These are phyloP conservation scores for Drosophila dives DNA, from an alignment of 2,888 invertebrate species.

Conservation along the genomic window DNA sequence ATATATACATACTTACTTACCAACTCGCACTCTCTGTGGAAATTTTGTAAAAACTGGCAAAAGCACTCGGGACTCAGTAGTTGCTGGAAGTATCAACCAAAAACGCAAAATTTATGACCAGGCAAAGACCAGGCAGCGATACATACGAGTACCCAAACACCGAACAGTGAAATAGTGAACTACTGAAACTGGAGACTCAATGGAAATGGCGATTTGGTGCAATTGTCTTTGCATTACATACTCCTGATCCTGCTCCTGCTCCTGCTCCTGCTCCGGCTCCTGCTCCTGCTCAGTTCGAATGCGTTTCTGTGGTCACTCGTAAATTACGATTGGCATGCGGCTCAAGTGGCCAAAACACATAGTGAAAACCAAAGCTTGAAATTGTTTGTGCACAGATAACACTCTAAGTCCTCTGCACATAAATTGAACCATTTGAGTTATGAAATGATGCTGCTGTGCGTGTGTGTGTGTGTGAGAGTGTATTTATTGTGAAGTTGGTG, in stretches of 20 bases:
- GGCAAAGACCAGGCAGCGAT: slow-evolving; percentile 42
- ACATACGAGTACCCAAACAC: slow-evolving; percentile 11
- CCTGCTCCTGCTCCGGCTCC: no score
- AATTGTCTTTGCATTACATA: slow-evolving; percentile 66
- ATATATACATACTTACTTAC: background rate
- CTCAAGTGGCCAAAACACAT: slow-evolving; percentile 52
- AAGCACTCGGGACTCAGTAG: slow-evolving; percentile 35
- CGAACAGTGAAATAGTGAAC: slow-evolving; percentile 19
- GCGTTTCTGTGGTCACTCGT: slow-evolving; percentile 60
- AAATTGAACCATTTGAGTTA: slow-evolving; percentile 71
- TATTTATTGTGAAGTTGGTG: slow-evolving; percentile 23
- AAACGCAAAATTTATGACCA: slow-evolving; percentile 71
- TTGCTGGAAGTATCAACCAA: slow-evolving; percentile 52
- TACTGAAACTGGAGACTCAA: slow-evolving; percentile 18
- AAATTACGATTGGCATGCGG: slow-evolving; percentile 71
- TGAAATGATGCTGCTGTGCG: slow-evolving; percentile 33
- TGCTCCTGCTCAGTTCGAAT: slow-evolving; percentile 18
- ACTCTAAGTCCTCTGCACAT: slow-evolving; percentile 29
- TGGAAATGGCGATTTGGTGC: slow-evolving; percentile 36
- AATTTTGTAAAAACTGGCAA: slow-evolving; percentile 39
- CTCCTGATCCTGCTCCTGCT: background rate
- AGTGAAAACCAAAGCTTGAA: slow-evolving; percentile 22
- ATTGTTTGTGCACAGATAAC: slow-evolving; percentile 30
- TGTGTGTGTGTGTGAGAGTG: background rate
- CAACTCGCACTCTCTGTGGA: slow-evolving; percentile 39